Conservation (phyloP, 2,797 vertebrate genomes). For the Phaenicophaeus curvirostris region DNA sequence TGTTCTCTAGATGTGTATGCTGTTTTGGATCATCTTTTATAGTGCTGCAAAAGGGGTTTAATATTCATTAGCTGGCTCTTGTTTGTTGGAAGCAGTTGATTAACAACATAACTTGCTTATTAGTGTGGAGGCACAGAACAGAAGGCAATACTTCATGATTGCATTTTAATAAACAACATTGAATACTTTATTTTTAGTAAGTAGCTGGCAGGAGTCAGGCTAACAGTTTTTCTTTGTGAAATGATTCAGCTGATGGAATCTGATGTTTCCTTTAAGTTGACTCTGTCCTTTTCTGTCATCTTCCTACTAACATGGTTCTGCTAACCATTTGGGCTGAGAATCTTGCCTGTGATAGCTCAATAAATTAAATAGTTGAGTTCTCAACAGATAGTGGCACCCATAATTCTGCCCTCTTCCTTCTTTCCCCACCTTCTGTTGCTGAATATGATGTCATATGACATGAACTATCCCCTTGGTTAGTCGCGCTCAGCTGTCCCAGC, state of each 20-base stretch:
- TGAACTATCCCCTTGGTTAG: background rate
- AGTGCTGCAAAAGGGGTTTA: conserved; percentile 51
- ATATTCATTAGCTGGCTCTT: conserved; percentile 67
- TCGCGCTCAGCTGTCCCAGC: background rate
- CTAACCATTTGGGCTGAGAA: background rate
- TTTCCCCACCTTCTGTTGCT: background rate
- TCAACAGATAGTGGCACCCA: background rate
- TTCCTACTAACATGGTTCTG: background rate
- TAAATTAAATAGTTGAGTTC: background rate
- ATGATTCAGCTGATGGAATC: background rate
- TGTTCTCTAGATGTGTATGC: conserved; percentile 52
- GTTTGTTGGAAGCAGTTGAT: conserved; percentile 55
- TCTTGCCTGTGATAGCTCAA: background rate
- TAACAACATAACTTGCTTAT: conserved; percentile 72
- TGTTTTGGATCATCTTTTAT: conserved; percentile 54
- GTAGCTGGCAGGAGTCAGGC: conserved; percentile 31
- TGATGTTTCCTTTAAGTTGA: background rate
- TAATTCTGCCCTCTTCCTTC: accelerated
- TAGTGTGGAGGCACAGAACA: conserved; percentile 48
- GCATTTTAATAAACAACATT: conserved; percentile 60
- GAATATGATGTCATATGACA: accelerated
- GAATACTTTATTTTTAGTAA: conserved; percentile 69
- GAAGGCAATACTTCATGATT: conserved; percentile 46
- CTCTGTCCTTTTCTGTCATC: background rate
- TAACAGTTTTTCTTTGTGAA: conserved; percentile 23